Conservation (phyloP, 2,888 invertebrate species). For the Sminthurides aquaticus region DNA sequence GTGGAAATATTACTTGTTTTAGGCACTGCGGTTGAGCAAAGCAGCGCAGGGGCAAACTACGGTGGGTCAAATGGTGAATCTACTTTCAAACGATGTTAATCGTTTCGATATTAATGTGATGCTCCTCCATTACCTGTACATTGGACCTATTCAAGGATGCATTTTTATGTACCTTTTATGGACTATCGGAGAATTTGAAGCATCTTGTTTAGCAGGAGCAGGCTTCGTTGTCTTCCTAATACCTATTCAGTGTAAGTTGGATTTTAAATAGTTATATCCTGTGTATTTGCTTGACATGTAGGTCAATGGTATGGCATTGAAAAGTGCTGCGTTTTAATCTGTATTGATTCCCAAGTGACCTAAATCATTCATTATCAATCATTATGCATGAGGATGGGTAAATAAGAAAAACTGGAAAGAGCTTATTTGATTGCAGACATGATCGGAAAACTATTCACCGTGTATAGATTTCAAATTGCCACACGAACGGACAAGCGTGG, state of each 20-base stretch:
- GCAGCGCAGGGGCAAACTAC: slow-evolving; percentile 78
- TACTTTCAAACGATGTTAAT: slow-evolving; percentile 89
- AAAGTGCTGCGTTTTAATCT: background rate
- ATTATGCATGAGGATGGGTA: too few species aligned
- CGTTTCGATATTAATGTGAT: slow-evolving; percentile 83
- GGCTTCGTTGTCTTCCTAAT: slow-evolving; percentile 68
- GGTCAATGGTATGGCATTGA: too few species aligned
- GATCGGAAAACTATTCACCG: slow-evolving; percentile 49
- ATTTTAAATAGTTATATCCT: background rate
- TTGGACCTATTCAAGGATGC: slow-evolving; percentile 74
- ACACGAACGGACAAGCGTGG: slow-evolving; percentile 80
- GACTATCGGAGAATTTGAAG: slow-evolving; percentile 65
- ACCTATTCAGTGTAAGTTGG: slow-evolving; percentile 66
- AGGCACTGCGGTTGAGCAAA: slow-evolving; percentile 69
- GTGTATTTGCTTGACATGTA: background rate
- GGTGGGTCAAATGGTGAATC: slow-evolving; percentile 85
- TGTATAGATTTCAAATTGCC: slow-evolving; percentile 69
- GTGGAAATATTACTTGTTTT: slow-evolving; percentile 33
- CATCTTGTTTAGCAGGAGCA: slow-evolving; percentile 66
- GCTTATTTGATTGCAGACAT: slow-evolving; percentile 42
- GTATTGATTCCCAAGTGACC: too few species aligned
- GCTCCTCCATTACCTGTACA: slow-evolving; percentile 84
- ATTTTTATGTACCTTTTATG: slow-evolving; percentile 75
- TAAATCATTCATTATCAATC: too few species aligned
- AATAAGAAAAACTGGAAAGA: too few species aligned